phyloP scores from a whole-genome alignment of 2,113 vertebrate species.

The Scophthalmus maximus region DNA sequence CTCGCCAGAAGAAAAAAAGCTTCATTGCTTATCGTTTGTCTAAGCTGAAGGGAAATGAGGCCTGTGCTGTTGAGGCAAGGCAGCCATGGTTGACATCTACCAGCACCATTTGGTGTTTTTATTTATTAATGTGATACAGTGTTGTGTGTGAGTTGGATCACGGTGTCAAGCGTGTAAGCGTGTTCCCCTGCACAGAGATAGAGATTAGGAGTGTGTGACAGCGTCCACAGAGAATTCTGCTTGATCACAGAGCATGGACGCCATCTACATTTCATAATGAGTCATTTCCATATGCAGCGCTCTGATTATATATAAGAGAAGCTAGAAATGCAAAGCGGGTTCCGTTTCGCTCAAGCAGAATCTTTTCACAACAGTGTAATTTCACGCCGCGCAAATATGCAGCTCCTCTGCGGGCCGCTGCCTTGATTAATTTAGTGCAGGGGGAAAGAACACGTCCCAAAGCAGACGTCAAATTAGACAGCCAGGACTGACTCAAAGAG shows the following conservation, averaged over 20 bases:
- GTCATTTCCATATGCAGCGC: slow-evolving; percentile 54
- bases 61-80: slow-evolving; percentile 18
- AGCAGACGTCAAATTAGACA: slow-evolving; percentile 40
- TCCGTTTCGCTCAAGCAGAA: slow-evolving; percentile 54
- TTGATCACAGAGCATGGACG: slow-evolving; percentile 27
- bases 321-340: slow-evolving; percentile 60
- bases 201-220: slow-evolving; percentile 11
- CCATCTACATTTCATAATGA: slow-evolving; percentile 26
- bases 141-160: not conserved
- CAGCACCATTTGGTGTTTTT: slow-evolving; percentile 21
- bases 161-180: not conserved
- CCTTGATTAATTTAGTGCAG: slow-evolving; percentile 55
- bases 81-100: slow-evolving; percentile 12
- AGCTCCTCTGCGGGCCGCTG: slow-evolving; percentile 39
- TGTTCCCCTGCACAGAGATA: slow-evolving; percentile 1
- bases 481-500: too few species aligned
- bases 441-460: slow-evolving; percentile 47
- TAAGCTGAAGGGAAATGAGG: slow-evolving; percentile 41
- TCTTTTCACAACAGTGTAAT: slow-evolving; percentile 68
- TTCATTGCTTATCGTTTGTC: slow-evolving; percentile 34
- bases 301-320: slow-evolving; percentile 52
- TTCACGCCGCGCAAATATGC: slow-evolving; percentile 70
- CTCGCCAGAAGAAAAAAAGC: slow-evolving; percentile 22
- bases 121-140: slow-evolving; percentile 8
- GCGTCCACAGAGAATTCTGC: not conserved